These are phyloP conservation scores for Mallotus villosus DNA, from an alignment of 2,797 vertebrate genomes.

Conservation along the genomic window DNA sequence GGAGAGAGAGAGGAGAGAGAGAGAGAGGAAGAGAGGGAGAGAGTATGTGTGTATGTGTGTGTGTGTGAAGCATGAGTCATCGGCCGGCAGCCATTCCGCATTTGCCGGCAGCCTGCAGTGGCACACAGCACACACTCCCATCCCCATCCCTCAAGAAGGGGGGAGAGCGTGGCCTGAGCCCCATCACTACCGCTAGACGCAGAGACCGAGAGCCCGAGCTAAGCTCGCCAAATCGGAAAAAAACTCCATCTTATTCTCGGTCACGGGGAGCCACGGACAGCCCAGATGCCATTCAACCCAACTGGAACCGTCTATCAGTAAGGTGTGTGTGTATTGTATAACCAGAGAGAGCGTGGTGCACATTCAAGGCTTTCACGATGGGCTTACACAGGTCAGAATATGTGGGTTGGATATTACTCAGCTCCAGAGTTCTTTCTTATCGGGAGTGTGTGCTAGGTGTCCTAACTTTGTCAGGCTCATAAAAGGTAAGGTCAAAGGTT, in stretches of 20 bases:
- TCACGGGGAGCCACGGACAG: neutral
- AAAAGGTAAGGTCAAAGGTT: conserved; percentile 27
- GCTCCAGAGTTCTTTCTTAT: conserved; percentile 9
- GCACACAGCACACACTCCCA: conserved; percentile 27
- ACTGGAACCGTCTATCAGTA: conserved; percentile 9
- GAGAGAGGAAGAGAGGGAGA: neutral
- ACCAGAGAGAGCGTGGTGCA: conserved; percentile 11
- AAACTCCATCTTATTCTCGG: neutral
- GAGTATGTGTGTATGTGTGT: conserved; percentile 11
- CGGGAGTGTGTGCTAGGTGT: conserved; percentile 5
- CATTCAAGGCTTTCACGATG: conserved; percentile 8
- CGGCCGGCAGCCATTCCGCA: conserved; percentile 71
- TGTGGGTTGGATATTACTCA: conserved; percentile 17
- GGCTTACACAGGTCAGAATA: conserved; percentile 4
- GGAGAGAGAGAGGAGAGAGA: conserved; percentile 10
- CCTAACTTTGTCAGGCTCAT: conserved; percentile 13
- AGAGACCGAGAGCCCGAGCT: neutral
- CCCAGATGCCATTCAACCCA: conserved; percentile 37
- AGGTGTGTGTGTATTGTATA: conserved; percentile 3
- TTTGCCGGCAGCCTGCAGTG: conserved; percentile 65
- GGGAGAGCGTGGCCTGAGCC: neutral
- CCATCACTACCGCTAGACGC: neutral
- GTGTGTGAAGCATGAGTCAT: conserved; percentile 78
- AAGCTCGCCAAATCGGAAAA: neutral
- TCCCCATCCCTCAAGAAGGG: neutral